Conservation (phyloP, 2,113 vertebrate genomes). For the Corythaixoides concolor region DNA sequence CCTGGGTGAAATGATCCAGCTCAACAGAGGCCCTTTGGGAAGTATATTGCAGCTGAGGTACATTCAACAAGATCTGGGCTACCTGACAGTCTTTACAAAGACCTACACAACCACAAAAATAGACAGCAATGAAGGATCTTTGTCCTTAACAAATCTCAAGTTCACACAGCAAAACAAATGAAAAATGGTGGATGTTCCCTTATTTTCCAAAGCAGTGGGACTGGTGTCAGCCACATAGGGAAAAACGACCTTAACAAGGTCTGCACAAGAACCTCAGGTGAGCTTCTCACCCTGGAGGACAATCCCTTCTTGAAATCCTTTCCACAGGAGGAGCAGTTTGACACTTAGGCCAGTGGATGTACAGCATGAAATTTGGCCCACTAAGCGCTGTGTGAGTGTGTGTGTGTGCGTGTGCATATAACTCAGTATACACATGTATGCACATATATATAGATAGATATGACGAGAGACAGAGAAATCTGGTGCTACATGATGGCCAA, state of each 20-base stretch:
- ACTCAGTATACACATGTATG: not conserved
- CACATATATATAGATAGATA: not conserved
- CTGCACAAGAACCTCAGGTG: not conserved
- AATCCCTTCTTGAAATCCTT: not conserved
- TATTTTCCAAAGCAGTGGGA: not conserved
- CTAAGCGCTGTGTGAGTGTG: not conserved
- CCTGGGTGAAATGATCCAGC: not conserved
- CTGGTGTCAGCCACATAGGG: not conserved
- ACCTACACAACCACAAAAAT: not conserved
- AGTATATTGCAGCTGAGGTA: not conserved
- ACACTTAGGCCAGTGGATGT: not conserved
- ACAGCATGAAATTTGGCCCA: accelerated
- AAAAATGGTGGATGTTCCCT: not conserved
- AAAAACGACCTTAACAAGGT: not conserved
- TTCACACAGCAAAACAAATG: not conserved
- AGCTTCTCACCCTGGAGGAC: not conserved
- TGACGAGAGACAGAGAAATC: not conserved
- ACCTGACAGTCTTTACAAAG: not conserved
- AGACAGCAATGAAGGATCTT: not conserved
- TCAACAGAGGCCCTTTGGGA: not conserved
- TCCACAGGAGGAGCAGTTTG: not conserved
- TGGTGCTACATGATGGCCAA: not conserved
- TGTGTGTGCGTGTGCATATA: not conserved
- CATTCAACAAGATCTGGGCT: not conserved
- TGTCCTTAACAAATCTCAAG: not conserved